Percentiles rank a stretch among this genome's conserved stretches.
Conservation (phyloP, 1,140 invertebrate species). For the Drosophila yakuba region DNA sequence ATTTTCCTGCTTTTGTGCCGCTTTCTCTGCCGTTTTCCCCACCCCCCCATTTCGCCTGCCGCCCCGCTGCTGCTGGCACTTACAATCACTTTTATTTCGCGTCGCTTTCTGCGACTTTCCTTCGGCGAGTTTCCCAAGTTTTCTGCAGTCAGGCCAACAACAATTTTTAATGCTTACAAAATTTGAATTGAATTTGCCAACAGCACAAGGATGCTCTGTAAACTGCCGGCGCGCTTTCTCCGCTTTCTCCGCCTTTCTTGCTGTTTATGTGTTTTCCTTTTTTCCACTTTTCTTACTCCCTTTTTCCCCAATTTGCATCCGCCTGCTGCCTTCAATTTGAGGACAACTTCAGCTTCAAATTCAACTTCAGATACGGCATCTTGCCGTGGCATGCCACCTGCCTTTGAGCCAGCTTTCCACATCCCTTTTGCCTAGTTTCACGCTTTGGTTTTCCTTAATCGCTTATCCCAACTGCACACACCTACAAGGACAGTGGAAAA, state of each 20-base stretch:
- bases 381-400: conserved; percentile 19
- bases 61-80: conserved; percentile 48
- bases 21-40: conserved; percentile 13
- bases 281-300: conserved; percentile 2
- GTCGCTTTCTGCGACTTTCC: conserved; percentile 45
- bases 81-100: conserved; percentile 81
- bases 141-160: conserved; percentile 53
- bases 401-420: conserved; percentile 16
- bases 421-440: conserved; percentile 60
- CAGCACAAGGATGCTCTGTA: conserved; percentile 64
- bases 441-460: conserved; percentile 74
- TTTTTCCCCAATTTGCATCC: conserved; percentile 64
- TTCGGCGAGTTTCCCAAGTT: conserved; percentile 72
- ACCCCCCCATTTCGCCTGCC: background rate
- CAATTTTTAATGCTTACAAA: conserved; percentile 79
- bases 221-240: conserved; percentile 46
- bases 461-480: conserved; percentile 51
- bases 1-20: conserved; percentile 72
- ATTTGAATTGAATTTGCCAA: conserved; percentile 82
- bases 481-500: conserved; percentile 11
- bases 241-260: conserved; percentile 33
- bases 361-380: conserved; percentile 34
- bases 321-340: conserved; percentile 61
- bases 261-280: conserved; percentile 31
- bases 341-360: conserved; percentile 57